Evolutionary conservation across 2,888 invertebrate genomes (phyloP), one percentile per base, ranked within the genome.

Genomic region (Podabrus alpinus): DNA sequence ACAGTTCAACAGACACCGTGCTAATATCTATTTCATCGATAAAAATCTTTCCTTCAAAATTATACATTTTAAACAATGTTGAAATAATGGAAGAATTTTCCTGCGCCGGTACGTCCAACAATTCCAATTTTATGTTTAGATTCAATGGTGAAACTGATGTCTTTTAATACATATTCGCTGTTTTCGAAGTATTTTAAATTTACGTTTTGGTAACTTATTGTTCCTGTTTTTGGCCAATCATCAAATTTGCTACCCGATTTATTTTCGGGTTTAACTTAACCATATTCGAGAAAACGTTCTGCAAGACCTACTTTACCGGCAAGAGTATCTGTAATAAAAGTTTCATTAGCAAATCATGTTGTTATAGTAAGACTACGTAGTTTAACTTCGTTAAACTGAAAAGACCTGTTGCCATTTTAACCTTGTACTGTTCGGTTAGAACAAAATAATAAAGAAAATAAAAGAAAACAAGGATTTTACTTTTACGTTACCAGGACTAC

Each of bases 31-130:
- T 89, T 0, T 90, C 92, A 86, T 98, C 98, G 79, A 98, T 95
- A 73, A 90, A 85, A 59, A 98, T 93, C 19, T 90, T 88, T 0
- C 98, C 98, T 91, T 92, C 79, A 91, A 84, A 89, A 77, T 92
- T 93, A 5, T 94, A 93, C 78, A 98, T 85, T 70, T 97, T 92
- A 86, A 96, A 96, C 24, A 97, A 86, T 5, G 93, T 93, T 0
- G 93, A 89, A 80, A 94, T 92, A 60, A 94, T 86, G 0, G 94
- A 94, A 0, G 93, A n/a, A 92, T 84, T 94, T 94, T 13, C 95
- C 95, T 1, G 95, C 95, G 0, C 95, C 95, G 0, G 95, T 95
- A 81, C 95, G 88, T 0, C 95, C 95, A 1, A 94, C 93, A 9
- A 95, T 92, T 7, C 95, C 95, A 61, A 94, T 89, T 88, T 93